Evolutionary conservation across 2,113 vertebrate species (phyloP).

Genomic region (Paratilapia polleni): DNA sequence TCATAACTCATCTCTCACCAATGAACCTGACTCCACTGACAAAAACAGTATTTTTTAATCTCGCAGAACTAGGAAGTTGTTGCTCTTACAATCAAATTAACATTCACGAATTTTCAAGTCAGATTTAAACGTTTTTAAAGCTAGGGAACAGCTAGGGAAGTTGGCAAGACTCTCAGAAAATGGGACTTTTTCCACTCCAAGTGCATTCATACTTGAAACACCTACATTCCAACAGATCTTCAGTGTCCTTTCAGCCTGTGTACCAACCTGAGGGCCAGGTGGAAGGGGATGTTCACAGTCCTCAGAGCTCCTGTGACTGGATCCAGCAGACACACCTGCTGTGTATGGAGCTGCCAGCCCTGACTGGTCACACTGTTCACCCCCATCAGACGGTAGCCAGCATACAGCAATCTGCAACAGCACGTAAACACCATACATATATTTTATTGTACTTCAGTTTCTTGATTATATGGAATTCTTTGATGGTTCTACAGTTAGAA

Average conservation of each 20-base stretch:
- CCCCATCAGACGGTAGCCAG: constrained; percentile 98
- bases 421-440: background rate
- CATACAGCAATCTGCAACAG: constrained; percentile 87
- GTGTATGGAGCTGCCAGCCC: constrained; percentile 95
- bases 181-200: accelerated
- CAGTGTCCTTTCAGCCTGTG: background rate
- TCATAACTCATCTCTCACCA: background rate
- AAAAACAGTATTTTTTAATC: accelerated
- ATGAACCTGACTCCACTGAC: background rate
- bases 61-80: background rate
- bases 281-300: constrained; percentile 92
- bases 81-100: too few relatives aligned
- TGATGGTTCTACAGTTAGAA: background rate
- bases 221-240: background rate
- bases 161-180: background rate
- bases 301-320: constrained; percentile 87
- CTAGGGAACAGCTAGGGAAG: background rate
- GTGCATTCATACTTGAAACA: background rate
- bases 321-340: constrained; percentile 96
- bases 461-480: background rate
- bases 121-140: too few relatives aligned
- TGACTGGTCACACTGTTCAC: constrained; percentile 98
- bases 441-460: background rate
- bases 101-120: too few relatives aligned
- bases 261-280: constrained; percentile 92